A percentile compares a stretch with the other conserved stretches of the same genome.
Evolutionary conservation across 2,113 vertebrate genomes (phyloP).

Genomic region (Verasper variegatus): DNA sequence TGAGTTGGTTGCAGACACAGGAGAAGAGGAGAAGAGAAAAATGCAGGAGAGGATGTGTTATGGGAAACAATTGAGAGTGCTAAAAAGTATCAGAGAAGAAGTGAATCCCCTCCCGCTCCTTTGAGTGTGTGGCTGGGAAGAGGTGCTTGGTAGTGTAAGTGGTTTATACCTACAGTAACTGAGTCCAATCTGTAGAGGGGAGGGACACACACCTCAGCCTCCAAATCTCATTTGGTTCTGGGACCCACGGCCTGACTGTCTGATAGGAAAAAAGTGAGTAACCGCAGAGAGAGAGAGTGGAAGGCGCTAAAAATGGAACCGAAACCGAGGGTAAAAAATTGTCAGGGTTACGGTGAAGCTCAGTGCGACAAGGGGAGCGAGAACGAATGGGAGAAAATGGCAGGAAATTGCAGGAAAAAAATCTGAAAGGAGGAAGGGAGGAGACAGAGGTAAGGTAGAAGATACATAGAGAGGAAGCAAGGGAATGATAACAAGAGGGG

Average conservation of each 20-base stretch:
- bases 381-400: conserved; percentile 52
- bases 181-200: conserved; percentile 67
- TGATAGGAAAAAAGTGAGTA: conserved; percentile 61
- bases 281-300: conserved; percentile 10
- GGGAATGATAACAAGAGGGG: conserved; percentile 25
- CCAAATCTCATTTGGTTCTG: conserved; percentile 82
- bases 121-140: conserved; percentile 15
- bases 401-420: conserved; percentile 34
- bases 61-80: conserved; percentile 15
- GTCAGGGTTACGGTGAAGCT: conserved; percentile 49
- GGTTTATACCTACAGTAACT: conserved; percentile 77
- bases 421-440: conserved; percentile 3
- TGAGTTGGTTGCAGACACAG: not conserved
- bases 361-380: conserved; percentile 24
- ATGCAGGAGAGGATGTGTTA: conserved; percentile 4
- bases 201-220: conserved; percentile 48
- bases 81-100: conserved; percentile 2
- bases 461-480: conserved; percentile 30
- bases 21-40: not conserved
- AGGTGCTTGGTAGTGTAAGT: conserved; percentile 55
- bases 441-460: conserved; percentile 14
- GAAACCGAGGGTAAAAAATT: conserved; percentile 47
- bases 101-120: conserved; percentile 10
- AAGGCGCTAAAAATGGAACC: conserved; percentile 35
- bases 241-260: conserved; percentile 61